A percentile compares a stretch with the other conserved stretches of the same genome.
Evolutionary conservation across 1,140 invertebrate species (phyloP).

Genomic region (Drosophila suzukii): DNA sequence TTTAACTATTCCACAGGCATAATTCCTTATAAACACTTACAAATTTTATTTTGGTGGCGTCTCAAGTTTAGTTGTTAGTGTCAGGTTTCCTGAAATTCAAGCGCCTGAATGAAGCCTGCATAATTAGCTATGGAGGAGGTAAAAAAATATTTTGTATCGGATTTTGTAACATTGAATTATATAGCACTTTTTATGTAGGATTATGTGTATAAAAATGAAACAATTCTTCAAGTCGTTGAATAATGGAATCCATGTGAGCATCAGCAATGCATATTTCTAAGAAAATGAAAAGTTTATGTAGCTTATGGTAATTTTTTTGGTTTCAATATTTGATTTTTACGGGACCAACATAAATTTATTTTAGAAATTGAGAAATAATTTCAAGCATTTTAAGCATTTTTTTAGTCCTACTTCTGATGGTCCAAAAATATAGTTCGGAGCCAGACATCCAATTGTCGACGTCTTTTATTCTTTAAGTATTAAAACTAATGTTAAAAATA

Average conservation of each 20-base stretch:
- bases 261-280: neutral
- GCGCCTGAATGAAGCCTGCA: conserved; percentile 44
- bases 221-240: neutral
- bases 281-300: neutral
- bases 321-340: no score
- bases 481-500: no score
- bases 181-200: neutral
- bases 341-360: no score
- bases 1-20: conserved; percentile 40
- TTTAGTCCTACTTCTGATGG: no score
- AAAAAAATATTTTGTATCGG: conserved; percentile 12
- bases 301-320: no score
- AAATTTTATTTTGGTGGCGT: conserved; percentile 21
- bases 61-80: conserved; percentile 35
- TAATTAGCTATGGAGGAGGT: conserved; percentile 20
- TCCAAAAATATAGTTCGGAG: no score
- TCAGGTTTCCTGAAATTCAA: conserved; percentile 37
- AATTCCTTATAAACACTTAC: conserved; percentile 31
- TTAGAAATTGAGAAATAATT: no score
- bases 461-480: no score
- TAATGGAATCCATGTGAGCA: neutral
- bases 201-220: neutral
- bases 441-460: no score
- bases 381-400: no score
- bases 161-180: conserved; percentile 9